Base-by-base conservation (phyloP, 92 coral and sea anemone species). In the Parazoanthus swiftii region DNA sequence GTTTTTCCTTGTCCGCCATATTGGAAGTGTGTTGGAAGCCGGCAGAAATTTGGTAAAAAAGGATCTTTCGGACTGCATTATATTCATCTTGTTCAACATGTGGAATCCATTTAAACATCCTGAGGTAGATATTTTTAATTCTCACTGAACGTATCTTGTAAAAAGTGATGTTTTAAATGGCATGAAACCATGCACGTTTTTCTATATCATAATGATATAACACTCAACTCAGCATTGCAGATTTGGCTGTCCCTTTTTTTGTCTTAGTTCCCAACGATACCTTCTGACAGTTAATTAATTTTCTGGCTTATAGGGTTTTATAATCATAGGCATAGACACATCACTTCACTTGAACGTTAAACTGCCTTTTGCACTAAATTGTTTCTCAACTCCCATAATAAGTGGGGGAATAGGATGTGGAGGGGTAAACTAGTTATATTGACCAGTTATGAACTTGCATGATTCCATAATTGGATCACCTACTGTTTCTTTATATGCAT, bases 61-160 rank as follows among this genome's bases (percentile, higher is more conserved):
- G n/a, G 16, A 20, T 67, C 18, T 46, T 44, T n/a, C 8, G 37
- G 56, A 23, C 59, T 66, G 59, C 14, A 23, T n/a, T 59, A 21
- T 63, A 21, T 65, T 59, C 76, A 43, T 82, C 36, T 70, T 46
- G 59, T 46, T 70, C 79, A 71, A 36, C 26, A 84, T 84, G 87
- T 84, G 87, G 87, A 84, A 84, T 51, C 6, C 50, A 38, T 5
- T 70, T 67, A 84, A 71, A 84, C 87, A 84, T 73, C 75, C 75
- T 5, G 87, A 84, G 87, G 87, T 84, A 84, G 67, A 13, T 10
- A 46, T 25, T 50, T 18, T 3, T 79, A 15, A 26, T 13, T 79
- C 35, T 33, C 4, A n/a, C 46, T 25, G 54, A 38, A 25, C 26
- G 15, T 25, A 43, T 10, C 33, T 76, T 76, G 80, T 76, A 39